Evolutionary conservation across 2,797 vertebrate species (phyloP).

Genomic region (Paramormyrops hopkinsi): DNA sequence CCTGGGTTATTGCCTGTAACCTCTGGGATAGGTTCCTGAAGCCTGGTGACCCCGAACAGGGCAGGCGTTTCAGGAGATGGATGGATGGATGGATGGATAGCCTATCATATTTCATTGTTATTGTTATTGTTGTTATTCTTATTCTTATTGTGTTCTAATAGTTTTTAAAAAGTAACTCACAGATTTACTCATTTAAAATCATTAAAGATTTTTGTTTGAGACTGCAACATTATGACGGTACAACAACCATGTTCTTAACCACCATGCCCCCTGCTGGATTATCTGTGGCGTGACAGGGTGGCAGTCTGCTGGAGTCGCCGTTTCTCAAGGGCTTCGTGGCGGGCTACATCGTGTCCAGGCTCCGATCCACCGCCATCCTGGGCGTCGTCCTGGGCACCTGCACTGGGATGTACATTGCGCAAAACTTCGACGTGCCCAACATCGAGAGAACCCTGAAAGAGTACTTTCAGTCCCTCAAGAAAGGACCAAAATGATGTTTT

Average conservation of each 20-base stretch:
- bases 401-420: slow-evolving; percentile 81
- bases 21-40: no score
- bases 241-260: background rate
- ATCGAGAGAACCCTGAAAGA: slow-evolving; percentile 81
- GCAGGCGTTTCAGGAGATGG: no score
- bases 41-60: no score
- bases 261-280: background rate
- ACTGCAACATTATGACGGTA: background rate
- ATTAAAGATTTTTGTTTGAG: background rate
- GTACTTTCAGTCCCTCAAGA: slow-evolving; percentile 67
- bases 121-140: background rate
- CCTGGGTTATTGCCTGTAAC: background rate
- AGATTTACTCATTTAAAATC: background rate
- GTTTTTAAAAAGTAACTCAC: background rate
- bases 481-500: slow-evolving; percentile 69
- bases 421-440: slow-evolving; percentile 78
- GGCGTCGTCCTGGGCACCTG: slow-evolving; percentile 79
- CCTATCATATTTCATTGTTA: background rate
- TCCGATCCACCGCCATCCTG: slow-evolving; percentile 82
- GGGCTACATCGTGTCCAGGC: slow-evolving; percentile 83
- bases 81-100: background rate
- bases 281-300: slow-evolving; percentile 57
- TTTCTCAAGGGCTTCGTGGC: slow-evolving; percentile 90
- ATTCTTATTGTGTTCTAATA: background rate
- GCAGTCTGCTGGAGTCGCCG: slow-evolving; percentile 77